Base-by-base conservation (phyloP, 2,888 invertebrate genomes). In the Xanthia icteritia region DNA sequence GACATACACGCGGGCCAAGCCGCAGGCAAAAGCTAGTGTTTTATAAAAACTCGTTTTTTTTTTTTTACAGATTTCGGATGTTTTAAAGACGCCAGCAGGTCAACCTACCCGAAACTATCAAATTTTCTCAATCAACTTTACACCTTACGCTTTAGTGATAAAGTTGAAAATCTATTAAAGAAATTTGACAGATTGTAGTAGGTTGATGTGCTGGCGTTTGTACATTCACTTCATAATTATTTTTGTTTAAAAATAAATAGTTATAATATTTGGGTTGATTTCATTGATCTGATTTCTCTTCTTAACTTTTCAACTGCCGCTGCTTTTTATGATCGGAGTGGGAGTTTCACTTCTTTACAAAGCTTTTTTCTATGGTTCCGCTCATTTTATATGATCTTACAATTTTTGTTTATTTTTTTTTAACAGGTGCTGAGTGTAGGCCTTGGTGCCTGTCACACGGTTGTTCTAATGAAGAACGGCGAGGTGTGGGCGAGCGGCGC, bases 381-480 rank as follows among this genome's bases (percentile, higher is more conserved):
- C 0, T 13, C 6, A 20, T 20, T 31, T 13, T 39, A 17, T 5
- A 36, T 48, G 11, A 58, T 9, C n/a, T n/a, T n/a, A n/a, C n/a
- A n/a, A n/a, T n/a, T n/a, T n/a, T n/a, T n/a, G n/a, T n/a, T n/a
- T n/a, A n/a, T n/a, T n/a, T 4, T 36, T 20, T 51, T 58, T 51
- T 27, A 1, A 17, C 78, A 96, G 96, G 95, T 96, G 20, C 76
- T 95, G 36, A 92, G 87, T 20, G 96, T 96, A 36, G 94, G 97
- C 91, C 92, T 98, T 97, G 92, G 99, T 97, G 80, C 98, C 97
- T 96, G 98, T 97, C 99, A 99, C 93, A 97, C 98, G 17, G 94
- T 98, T 67, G 97, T 97, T 31, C 94, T 98, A 39, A 97, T 97
- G 75, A 95, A 94, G 56, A 97, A 97, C 91, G 98, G 98, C 36